Evolutionary conservation across 2,888 invertebrate species (phyloP), one percentile per base, ranked within the genome.

Genomic region (Meghimatium bilineatum): DNA sequence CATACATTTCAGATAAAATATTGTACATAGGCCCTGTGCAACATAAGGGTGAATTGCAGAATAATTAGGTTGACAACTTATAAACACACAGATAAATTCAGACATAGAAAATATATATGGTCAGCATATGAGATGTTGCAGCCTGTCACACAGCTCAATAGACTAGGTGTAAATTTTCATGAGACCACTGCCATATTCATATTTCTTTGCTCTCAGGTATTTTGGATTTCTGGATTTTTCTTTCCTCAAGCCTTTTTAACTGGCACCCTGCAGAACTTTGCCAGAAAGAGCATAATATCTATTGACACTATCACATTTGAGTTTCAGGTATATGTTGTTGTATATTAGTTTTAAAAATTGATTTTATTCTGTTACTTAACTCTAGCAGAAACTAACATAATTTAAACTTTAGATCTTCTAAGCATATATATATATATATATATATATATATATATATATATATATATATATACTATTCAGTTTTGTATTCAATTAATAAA

Each of bases 191-290:
- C 5, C 20, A 26, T 12, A 38, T 52, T 49, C 72, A 63, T 29
- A 3, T 74, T 66, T 66, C 32, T 74, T 23, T 14, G 44, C 38
- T 32, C 2, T 29, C 86, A 93, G 93, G 92, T 93, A 1, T 94
- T 92, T 88, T 94, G 94, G 94, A 93, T 94, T 79, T 93, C 93
- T 60, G 96, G 96, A 95, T 94, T 94, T 90, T 94, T 93, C 91
- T 94, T 94, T 90, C 94, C 94, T 26, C 94, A 94, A 91, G 94
- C 94, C 71, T 94, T 94, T 91, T 88, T 94, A 69, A 94, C 94
- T 29, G 94, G 94, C 81, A 94, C 93, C 60, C 91, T 93, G 80
- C 94, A 94, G 91, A 94, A 94, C 89, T 94, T 86, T 89, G 94
- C 94, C 83, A 89, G 94, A 80, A 92, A 91, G 86, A 90, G 92